Base-by-base conservation (phyloP, 2,113 vertebrate genomes). In the Larimichthys crocea region DNA sequence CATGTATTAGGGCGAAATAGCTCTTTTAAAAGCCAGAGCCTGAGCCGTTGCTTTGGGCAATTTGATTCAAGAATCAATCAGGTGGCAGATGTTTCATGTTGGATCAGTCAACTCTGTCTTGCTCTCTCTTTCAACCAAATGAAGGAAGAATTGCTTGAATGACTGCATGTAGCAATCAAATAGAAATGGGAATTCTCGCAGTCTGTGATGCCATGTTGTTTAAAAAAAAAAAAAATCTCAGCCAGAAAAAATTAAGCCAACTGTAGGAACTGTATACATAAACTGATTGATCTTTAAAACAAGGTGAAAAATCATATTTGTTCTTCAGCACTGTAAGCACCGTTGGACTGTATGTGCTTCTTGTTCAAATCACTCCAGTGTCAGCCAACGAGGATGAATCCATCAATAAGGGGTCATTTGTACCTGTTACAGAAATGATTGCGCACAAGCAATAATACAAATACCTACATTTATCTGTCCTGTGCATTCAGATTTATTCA, bases 41-140 rank as follows among this genome's bases (percentile, higher is more conserved):
- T 9, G 69, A 89, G 86, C 74, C n/a, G 66, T 84, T 86, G 88
- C 81, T 90, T 76, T 82, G 91, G 88, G 66, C 87, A 73, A 91
- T 91, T 93, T 92, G 80, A 90, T 90, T 86, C 50, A 84, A 70
- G 64, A 89, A 93, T 88, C 85, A 88, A 72, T 92, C 91, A 91
- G 79, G 82, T 86, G 79, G 88, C 94, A 94, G 92, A 92, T 94
- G 93, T 93, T 94, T 92, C 80, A 81, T 91, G 92, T 94, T 86
- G 79, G 64, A 83, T 80, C 74, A 64, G 76, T 85, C 82, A 76
- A 42, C 68, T 84, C 53, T 50, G 49, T 80, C 52, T 59, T 19
- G 20, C 53, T 56, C 79, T 78, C 68, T 53, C 53, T 68, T 55
- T 81, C 46, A 82, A 72, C 48, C 61, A 26, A 72, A 76, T 35